phyloP scores from a whole-genome alignment of 2,113 vertebrate species.

The Gyps fulvus region DNA sequence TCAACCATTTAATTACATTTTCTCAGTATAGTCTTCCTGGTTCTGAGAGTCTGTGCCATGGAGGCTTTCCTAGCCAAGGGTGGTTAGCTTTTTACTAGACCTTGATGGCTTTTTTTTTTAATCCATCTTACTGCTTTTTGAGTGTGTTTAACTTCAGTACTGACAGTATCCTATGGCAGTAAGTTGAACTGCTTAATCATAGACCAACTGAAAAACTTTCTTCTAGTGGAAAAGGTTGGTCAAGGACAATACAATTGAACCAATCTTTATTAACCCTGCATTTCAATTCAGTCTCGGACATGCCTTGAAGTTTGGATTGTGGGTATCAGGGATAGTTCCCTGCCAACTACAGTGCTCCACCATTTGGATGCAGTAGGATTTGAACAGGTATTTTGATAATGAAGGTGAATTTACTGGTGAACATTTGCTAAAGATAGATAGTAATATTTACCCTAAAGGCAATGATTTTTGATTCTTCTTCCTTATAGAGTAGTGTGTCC shows the following conservation, averaged over 20 bases:
- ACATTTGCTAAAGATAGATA: not conserved
- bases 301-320: not conserved
- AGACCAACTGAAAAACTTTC: not conserved
- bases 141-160: not conserved
- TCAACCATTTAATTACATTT: not conserved
- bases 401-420: not conserved
- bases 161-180: accelerated
- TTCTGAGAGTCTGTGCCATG: not conserved
- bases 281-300: not conserved
- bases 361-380: not conserved
- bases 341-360: not conserved
- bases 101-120: not conserved
- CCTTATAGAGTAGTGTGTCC: not conserved
- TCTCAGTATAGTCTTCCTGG: not conserved
- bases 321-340: not conserved
- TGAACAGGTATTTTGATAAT: not conserved
- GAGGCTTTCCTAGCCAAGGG: not conserved
- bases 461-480: not conserved
- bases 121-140: not conserved
- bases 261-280: not conserved
- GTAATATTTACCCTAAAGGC: not conserved
- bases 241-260: not conserved
- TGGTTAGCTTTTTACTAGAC: not conserved
- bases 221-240: not conserved
- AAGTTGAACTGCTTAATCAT: not conserved